Percentiles rank a stretch among this genome's conserved stretches.
Evolutionary conservation across 2,888 invertebrate species (phyloP).

Genomic region (Platycnemis pennipes): DNA sequence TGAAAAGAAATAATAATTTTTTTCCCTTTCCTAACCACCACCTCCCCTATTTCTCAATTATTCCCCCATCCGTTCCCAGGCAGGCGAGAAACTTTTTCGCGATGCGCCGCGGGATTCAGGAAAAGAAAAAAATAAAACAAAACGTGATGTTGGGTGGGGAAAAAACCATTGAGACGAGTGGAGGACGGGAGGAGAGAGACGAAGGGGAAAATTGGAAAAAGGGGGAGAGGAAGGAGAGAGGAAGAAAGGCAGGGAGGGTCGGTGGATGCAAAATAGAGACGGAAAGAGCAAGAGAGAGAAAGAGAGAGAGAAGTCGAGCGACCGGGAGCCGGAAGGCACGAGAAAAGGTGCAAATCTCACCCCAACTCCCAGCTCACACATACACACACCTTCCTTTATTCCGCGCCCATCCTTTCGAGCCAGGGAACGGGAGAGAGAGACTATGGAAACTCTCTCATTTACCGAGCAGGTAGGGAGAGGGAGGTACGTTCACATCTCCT

Average conservation of each 20-base stretch:
- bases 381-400: neutral
- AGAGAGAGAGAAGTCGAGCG: neutral
- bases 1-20: neutral
- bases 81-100: neutral
- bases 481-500: neutral
- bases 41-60: neutral
- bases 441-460: slow-evolving; percentile 52
- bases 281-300: neutral
- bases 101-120: neutral
- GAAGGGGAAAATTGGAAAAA: neutral
- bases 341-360: neutral
- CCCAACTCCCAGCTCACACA: neutral
- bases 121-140: neutral
- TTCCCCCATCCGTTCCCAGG: neutral
- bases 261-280: neutral
- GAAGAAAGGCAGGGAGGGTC: neutral
- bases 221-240: neutral
- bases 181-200: too few relatives aligned
- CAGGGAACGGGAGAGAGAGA: neutral
- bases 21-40: neutral
- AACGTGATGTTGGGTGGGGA: too few relatives aligned
- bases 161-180: neutral
- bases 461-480: neutral
- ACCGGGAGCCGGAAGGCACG: too few relatives aligned
- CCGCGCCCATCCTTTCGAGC: neutral